Evolutionary conservation across 2,888 invertebrate genomes (phyloP).

Genomic region (Elegia similella): DNA sequence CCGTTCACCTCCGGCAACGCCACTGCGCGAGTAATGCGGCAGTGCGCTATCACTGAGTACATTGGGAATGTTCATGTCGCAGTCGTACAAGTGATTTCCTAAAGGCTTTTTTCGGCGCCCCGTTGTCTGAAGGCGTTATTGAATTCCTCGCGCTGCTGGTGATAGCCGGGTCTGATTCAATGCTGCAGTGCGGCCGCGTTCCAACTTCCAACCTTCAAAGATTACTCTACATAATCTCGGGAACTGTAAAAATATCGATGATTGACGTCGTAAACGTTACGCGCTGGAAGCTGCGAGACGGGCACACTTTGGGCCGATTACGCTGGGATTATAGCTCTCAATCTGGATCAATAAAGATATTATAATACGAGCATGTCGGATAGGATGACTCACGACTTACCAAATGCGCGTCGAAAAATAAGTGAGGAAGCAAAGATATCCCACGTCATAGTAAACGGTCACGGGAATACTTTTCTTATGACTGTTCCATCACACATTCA

Average conservation of each 20-base stretch:
- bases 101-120: conserved; percentile 2
- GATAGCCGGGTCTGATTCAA: conserved; percentile 16
- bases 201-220: conserved; percentile 10
- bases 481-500: neutral
- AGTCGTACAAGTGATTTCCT: neutral
- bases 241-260: conserved; percentile 55
- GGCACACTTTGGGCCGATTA: conserved; percentile 36
- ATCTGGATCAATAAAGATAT: conserved; percentile 45
- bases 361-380: conserved; percentile 32
- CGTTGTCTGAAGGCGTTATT: conserved; percentile 21
- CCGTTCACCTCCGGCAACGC: neutral
- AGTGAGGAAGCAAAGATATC: conserved; percentile 30
- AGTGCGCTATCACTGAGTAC: neutral
- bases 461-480: conserved; percentile 9
- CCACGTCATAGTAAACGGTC: conserved; percentile 17
- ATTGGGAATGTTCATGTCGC: neutral
- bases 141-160: conserved; percentile 20
- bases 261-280: conserved; percentile 45
- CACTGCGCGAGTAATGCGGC: neutral
- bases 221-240: conserved; percentile 25
- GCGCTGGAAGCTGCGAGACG: conserved; percentile 35
- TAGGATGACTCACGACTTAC: conserved; percentile 33
- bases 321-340: conserved; percentile 39
- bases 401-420: conserved; percentile 31
- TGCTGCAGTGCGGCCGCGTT: conserved; percentile 21